Evolutionary conservation across 2,797 vertebrate species (phyloP), one percentile per base, ranked within the genome.

Genomic region (Scolopax bukidnonensis): DNA sequence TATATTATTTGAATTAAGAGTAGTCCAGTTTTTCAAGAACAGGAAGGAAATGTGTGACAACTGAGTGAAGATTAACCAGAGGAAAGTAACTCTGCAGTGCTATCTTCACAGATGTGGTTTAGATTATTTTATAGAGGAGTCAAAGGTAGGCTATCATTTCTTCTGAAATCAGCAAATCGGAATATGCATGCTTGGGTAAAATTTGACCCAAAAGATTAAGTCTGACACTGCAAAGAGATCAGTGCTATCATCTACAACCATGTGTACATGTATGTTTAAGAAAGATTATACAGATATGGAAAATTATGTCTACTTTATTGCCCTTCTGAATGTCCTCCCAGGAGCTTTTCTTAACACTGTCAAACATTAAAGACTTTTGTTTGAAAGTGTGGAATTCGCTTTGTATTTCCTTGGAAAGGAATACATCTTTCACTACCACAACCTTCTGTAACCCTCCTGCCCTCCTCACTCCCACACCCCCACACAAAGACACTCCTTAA

Each of bases 401-500:
- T 98, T 98, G 94, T 97, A 80, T 96, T 97, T 94, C 86, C 93
- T 93, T 92, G 96, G 97, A 98, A 98, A 97, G 93, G 97, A 97
- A 85, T 79, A 91, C 95, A 88, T 98, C 94, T 97, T 97, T 97
- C 98, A 97, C 96, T 97, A 96, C 87, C 71, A 91, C 95, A 97
- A 90, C 97, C 97, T 97, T 97, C 96, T 96, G 95, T 96, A 98
- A 96, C 96, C 96, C 95, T 82, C 69, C 87, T 96, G 96, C 97
- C 97, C 96, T 98, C 96, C 94, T 97, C 96, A 98, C 96, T 98
- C 97, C 97, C 97, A 98, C 96, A 97, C 95, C 97, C 98, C 79
- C 91, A 97, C 95, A 98, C 97, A 98, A 98, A 98, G 98, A 98
- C 97, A 97, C 98, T 98, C 97, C 98, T 98, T 98, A 98, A 98